Conservation (phyloP, 2,797 vertebrate genomes). For the Gallinago stenura region DNA sequence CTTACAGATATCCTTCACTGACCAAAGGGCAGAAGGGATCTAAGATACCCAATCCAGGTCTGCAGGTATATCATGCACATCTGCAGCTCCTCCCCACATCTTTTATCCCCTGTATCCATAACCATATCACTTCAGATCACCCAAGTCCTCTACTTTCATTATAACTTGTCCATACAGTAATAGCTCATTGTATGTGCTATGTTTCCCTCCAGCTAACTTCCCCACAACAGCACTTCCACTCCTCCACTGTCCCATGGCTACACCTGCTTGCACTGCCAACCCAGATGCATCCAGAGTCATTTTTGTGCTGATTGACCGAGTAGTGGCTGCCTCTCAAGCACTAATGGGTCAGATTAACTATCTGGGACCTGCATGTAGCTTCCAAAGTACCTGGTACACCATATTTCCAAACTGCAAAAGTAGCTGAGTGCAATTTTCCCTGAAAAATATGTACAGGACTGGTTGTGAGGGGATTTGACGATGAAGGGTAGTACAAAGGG, state of each 20-base stretch:
- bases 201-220: background rate
- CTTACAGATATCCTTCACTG: background rate
- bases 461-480: background rate
- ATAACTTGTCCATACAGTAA: background rate
- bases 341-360: background rate
- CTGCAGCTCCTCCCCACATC: background rate
- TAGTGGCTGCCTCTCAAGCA: background rate
- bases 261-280: background rate
- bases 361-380: background rate
- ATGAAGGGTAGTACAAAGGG: background rate
- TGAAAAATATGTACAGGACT: background rate
- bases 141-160: background rate
- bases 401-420: background rate
- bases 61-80: background rate
- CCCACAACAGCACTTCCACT: background rate
- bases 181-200: background rate
- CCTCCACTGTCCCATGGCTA: rapidly evolving
- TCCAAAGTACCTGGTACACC: background rate
- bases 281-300: background rate
- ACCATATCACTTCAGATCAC: background rate
- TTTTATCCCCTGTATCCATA: background rate
- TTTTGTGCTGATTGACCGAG: background rate
- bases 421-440: background rate
- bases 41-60: background rate
- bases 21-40: background rate